Base-by-base conservation (phyloP, 1,140 invertebrate genomes). In the Drosophila busckii region DNA sequence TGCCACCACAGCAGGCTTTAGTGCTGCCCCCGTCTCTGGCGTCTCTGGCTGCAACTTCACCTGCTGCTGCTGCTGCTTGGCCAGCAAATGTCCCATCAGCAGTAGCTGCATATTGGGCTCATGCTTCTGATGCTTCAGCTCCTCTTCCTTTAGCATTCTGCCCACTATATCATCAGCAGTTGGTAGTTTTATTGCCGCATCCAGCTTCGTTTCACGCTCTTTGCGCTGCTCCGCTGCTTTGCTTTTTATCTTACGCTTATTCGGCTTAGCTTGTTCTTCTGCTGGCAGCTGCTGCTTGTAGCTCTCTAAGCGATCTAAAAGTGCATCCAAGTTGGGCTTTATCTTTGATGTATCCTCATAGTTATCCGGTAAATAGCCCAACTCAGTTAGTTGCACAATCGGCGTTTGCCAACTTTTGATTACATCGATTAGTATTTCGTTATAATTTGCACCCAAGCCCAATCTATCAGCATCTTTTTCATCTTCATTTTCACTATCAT, bases 331-430 rank as follows among this genome's bases (percentile, higher is more conserved):
- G 7, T 42, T 63, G 1, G 63, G 68, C 4, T 78, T 78, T 0
- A 78, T 60, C 16, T 40, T 48, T 6, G 73, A 68, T 0, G 68
- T 71, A 13, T 80, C 67, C 23, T 65, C 50, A 12, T 41, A 78
- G 22, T 80, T 52, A 0, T 8, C 58, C n/a, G 78, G 55, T 34
- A 84, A 12, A 10, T 65, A 76, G 4, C 78, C 78, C 1, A 48
- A 23, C 2, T 48, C 35, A 4, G 44, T 44, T 4, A 84, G 26
- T 15, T 66, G 84, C 0, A 52, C 46, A 13, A 84, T 67, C 1
- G 78, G 78, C 0, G 68, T 59, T 16, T 84, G 67, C 78, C 78
- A 84, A 28, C 52, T 66, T 32, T 44, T 65, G 8, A 84, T 76
- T 32, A 84, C 31, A 31, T 73, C 55, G 0, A 37, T 41, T 4